Conservation (phyloP, 2,113 vertebrate genomes). For the Pelusios castaneus region DNA sequence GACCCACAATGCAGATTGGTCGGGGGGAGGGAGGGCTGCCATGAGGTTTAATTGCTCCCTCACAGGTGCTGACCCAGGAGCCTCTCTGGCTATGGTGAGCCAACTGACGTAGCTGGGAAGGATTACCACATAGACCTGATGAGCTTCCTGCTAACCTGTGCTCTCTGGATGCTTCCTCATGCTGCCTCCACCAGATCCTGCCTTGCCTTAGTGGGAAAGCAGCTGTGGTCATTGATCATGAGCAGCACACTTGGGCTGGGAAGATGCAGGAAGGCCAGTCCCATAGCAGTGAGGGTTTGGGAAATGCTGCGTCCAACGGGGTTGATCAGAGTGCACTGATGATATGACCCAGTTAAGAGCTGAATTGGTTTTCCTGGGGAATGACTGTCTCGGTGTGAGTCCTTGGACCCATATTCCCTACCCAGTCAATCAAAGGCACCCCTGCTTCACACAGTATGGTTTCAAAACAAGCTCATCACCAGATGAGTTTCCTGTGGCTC, state of each 20-base stretch:
- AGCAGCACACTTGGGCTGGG: background rate
- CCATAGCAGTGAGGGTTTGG: background rate
- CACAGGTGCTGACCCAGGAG: background rate
- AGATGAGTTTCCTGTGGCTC: background rate
- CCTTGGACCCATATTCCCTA: background rate
- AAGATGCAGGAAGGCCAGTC: background rate
- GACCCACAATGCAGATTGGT: background rate
- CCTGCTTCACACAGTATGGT: background rate
- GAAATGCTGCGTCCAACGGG: background rate
- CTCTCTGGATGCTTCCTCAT: background rate
- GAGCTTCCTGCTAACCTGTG: background rate
- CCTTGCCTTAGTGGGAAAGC: background rate
- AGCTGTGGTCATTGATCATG: background rate
- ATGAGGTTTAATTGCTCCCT: background rate
- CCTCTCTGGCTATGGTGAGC: background rate
- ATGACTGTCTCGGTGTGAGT: background rate
- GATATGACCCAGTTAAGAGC: background rate
- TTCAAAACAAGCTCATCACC: background rate
- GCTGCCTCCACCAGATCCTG: background rate
- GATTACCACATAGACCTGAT: background rate
- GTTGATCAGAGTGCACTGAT: background rate
- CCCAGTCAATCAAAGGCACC: background rate
- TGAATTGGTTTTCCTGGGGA: background rate
- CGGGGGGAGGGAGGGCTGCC: background rate
- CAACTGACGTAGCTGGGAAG: background rate